Percentiles rank a stretch among this genome's conserved stretches.
Conservation (phyloP, 92 coral and sea anemone genomes). For the Phenganax stokvisi region DNA sequence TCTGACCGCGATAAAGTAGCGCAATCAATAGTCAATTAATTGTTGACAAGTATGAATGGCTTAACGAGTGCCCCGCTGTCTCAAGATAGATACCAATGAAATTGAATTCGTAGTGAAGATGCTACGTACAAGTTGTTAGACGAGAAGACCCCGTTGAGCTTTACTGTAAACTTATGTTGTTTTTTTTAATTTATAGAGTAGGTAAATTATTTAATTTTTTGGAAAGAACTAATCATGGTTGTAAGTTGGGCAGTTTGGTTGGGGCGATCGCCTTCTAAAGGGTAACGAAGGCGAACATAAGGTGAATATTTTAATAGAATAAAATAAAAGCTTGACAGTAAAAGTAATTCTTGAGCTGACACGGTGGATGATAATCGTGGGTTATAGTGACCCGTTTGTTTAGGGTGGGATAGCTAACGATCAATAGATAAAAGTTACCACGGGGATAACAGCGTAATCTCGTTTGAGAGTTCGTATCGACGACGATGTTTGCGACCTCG, state of each 20-base stretch:
- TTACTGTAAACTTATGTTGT: conserved; percentile 53
- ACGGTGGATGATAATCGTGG: conserved; percentile 41
- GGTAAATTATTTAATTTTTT: no score
- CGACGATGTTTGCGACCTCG: conserved; percentile 96
- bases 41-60: conserved; percentile 75
- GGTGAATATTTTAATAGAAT: conserved; percentile 60
- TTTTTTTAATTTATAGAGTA: no score
- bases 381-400: conserved; percentile 80
- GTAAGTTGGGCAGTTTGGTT: conserved; percentile 86
- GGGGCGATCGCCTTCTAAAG: conserved; percentile 90
- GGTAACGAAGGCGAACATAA: conserved; percentile 86
- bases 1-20: conserved; percentile 75
- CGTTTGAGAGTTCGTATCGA: conserved; percentile 74
- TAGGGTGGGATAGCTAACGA: conserved; percentile 72
- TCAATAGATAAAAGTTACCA: conserved; percentile 83
- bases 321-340: conserved; percentile 56
- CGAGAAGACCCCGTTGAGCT: conserved; percentile 90
- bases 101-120: conserved; percentile 91
- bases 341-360: no score
- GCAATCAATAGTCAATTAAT: conserved; percentile 32
- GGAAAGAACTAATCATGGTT: conserved; percentile 8
- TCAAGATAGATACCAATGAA: conserved; percentile 65
- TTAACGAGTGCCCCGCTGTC: conserved; percentile 82
- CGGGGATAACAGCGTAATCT: conserved; percentile 92
- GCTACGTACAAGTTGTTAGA: conserved; percentile 82